Evolutionary conservation across 2,113 vertebrate genomes (phyloP).

Genomic region (Thamnaconus septentrionalis): DNA sequence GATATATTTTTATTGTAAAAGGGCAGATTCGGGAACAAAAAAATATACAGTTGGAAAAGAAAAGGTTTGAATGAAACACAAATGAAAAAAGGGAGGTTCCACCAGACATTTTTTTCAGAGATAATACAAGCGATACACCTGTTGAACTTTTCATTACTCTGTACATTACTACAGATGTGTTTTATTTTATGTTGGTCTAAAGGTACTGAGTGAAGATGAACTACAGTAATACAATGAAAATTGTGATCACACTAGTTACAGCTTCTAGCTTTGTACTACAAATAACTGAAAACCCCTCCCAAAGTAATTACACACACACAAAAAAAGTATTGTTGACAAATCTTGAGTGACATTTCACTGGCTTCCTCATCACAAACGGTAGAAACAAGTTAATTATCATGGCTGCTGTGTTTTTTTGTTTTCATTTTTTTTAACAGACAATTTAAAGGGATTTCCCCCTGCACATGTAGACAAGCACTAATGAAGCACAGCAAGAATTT

Average conservation of each 20-base stretch:
- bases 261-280: neutral
- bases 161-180: conserved; percentile 39
- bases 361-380: conserved; percentile 33
- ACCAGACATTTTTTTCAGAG: conserved; percentile 18
- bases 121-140: conserved; percentile 14
- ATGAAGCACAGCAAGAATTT: conserved; percentile 39
- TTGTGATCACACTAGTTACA: conserved; percentile 16
- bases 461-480: conserved; percentile 45
- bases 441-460: conserved; percentile 16
- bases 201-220: conserved; percentile 31
- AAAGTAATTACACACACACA: conserved; percentile 5
- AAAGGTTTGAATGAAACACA: neutral
- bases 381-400: conserved; percentile 26
- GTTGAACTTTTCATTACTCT: conserved; percentile 6
- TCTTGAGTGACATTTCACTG: conserved; percentile 37
- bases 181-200: conserved; percentile 24
- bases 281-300: conserved; percentile 4
- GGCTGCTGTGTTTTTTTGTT: conserved; percentile 28
- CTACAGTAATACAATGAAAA: conserved; percentile 39
- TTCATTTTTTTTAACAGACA: conserved; percentile 25
- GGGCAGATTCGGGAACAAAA: conserved; percentile 49
- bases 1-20: conserved; percentile 74
- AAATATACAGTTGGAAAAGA: conserved; percentile 54
- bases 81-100: conserved; percentile 21
- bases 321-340: conserved; percentile 25